Evolutionary conservation across 2,888 invertebrate species (phyloP).

Genomic region (Matsumyia berberina): DNA sequence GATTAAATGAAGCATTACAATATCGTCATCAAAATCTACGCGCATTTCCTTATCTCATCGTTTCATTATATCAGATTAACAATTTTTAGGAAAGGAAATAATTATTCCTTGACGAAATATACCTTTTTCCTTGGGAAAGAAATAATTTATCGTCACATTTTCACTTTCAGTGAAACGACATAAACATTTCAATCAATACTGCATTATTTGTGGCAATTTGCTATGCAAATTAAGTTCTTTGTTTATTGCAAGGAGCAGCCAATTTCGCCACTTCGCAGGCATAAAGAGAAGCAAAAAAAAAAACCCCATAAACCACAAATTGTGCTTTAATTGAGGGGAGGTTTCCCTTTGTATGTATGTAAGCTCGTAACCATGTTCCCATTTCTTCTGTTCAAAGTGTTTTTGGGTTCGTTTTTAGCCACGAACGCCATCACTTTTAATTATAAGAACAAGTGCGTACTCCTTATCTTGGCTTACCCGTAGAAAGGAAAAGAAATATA

Average conservation of each 20-base stretch:
- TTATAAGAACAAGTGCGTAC: slow-evolving; percentile 48
- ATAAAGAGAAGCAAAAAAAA: background rate
- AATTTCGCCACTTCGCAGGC: background rate
- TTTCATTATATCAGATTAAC: too few species aligned
- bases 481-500: background rate
- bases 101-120: background rate
- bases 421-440: slow-evolving; percentile 40
- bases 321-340: slow-evolving; percentile 29
- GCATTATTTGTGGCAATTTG: slow-evolving; percentile 32
- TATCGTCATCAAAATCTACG: too few species aligned
- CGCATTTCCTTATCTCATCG: too few species aligned
- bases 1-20: too few species aligned
- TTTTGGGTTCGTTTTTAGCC: slow-evolving; percentile 27
- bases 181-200: slow-evolving; percentile 29
- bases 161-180: background rate
- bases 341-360: background rate
- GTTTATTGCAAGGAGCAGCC: slow-evolving; percentile 15
- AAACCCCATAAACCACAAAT: slow-evolving; percentile 19
- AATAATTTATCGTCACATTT: background rate
- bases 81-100: too few species aligned
- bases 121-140: background rate
- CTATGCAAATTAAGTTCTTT: slow-evolving; percentile 43
- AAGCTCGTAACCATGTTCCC: background rate
- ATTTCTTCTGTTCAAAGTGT: background rate
- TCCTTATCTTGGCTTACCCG: slow-evolving; percentile 28